Percentiles rank a stretch among this genome's conserved stretches.
Evolutionary conservation across 2,888 invertebrate species (phyloP).

Genomic region (Polydrusus tereticollis): DNA sequence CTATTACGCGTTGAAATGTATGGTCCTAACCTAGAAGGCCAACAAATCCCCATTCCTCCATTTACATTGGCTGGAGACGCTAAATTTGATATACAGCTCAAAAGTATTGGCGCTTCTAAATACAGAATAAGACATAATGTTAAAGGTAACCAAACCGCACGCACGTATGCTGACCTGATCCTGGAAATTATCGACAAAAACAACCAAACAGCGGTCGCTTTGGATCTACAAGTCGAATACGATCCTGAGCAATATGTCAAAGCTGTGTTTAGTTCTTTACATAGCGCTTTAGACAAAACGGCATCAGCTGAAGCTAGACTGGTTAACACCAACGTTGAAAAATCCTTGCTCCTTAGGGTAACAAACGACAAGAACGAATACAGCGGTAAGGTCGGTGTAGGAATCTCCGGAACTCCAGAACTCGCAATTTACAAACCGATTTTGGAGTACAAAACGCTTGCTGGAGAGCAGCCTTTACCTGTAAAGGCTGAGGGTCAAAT

Average conservation of each 20-base stretch:
- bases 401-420: constrained; percentile 70
- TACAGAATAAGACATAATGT: constrained; percentile 71
- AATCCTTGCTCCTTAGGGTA: constrained; percentile 72
- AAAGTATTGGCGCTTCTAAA: constrained; percentile 76
- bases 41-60: constrained; percentile 61
- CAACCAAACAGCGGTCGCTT: constrained; percentile 73
- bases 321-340: constrained; percentile 72
- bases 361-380: constrained; percentile 73
- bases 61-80: constrained; percentile 76
- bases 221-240: constrained; percentile 71
- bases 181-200: constrained; percentile 76
- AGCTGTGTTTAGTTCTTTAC: constrained; percentile 73
- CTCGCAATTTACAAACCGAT: constrained; percentile 76
- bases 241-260: constrained; percentile 72
- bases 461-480: constrained; percentile 63
- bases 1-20: constrained; percentile 78
- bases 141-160: background rate
- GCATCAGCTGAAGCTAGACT: constrained; percentile 72
- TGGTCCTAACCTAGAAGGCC: constrained; percentile 63
- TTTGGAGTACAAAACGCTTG: constrained; percentile 75
- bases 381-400: constrained; percentile 76
- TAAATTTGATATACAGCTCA: constrained; percentile 74
- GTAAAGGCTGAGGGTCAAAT: constrained; percentile 71
- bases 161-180: constrained; percentile 54
- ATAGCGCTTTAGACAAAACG: constrained; percentile 74